Conservation (phyloP, 2,888 invertebrate genomes). For the Clepsis dumicolana region DNA sequence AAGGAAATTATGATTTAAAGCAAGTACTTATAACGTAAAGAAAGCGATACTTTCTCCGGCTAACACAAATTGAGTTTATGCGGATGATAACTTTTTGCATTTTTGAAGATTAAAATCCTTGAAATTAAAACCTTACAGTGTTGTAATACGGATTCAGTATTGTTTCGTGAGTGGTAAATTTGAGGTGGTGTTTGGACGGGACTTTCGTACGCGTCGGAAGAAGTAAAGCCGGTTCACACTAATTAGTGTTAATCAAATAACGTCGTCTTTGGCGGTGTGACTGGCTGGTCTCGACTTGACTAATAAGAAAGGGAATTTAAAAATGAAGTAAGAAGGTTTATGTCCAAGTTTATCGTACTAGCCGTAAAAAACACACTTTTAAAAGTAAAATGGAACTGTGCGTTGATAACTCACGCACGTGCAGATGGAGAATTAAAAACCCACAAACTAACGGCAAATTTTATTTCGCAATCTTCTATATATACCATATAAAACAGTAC, state of each 20-base stretch:
- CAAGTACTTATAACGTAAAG: slow-evolving; percentile 49
- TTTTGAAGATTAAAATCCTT: slow-evolving; percentile 26
- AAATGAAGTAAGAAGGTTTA: slow-evolving; percentile 19
- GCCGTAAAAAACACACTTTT: background rate
- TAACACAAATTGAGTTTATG: slow-evolving; percentile 61
- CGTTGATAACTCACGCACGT: too few species aligned
- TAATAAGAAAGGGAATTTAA: slow-evolving; percentile 50
- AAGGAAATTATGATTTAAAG: slow-evolving; percentile 43
- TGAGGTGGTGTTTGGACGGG: slow-evolving; percentile 48
- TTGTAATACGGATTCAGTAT: slow-evolving; percentile 47
- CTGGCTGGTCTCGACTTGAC: slow-evolving; percentile 64
- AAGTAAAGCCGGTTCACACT: slow-evolving; percentile 74
- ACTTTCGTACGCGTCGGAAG: slow-evolving; percentile 70
- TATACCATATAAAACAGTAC: too few species aligned
- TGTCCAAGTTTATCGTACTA: background rate
- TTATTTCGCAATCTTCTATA: too few species aligned
- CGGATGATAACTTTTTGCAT: slow-evolving; percentile 48
- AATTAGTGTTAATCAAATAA: slow-evolving; percentile 86
- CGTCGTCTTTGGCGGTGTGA: slow-evolving; percentile 71
- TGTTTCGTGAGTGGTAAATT: slow-evolving; percentile 25
- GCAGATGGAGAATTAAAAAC: too few species aligned
- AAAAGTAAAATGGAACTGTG: background rate
- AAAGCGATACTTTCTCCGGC: slow-evolving; percentile 72
- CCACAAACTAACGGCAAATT: too few species aligned
- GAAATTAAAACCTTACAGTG: slow-evolving; percentile 49